Evolutionary conservation across 2,888 invertebrate genomes (phyloP).

Genomic region (Ephialtes manifestator): DNA sequence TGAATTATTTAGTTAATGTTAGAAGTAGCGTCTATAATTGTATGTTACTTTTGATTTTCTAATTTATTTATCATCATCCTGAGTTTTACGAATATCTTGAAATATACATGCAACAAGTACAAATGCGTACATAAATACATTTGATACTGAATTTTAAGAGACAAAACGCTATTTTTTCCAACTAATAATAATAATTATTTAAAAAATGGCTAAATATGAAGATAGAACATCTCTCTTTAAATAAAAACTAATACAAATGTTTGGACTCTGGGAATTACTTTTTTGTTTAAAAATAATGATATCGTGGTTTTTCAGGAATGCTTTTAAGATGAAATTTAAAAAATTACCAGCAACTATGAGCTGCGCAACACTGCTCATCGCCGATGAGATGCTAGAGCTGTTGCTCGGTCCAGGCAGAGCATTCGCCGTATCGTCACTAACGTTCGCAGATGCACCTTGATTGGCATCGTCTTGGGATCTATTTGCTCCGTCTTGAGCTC

Average conservation of each 20-base stretch:
- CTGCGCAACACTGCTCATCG: constrained; percentile 83
- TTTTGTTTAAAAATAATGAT: neutral
- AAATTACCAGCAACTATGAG: constrained; percentile 83
- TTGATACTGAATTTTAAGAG: no score
- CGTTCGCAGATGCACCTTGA: constrained; percentile 75
- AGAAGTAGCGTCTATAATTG: no score
- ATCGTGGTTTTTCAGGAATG: neutral
- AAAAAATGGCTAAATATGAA: no score
- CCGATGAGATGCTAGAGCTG: constrained; percentile 81
- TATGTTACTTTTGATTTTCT: no score
- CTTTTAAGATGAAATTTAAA: neutral
- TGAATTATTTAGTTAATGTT: no score
- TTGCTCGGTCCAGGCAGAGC: constrained; percentile 84
- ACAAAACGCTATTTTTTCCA: no score
- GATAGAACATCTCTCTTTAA: neutral
- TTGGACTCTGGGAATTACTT: neutral
- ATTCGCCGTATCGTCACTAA: constrained; percentile 78
- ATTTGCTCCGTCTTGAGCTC: constrained; percentile 83
- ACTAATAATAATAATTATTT: no score
- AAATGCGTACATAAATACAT: no score
- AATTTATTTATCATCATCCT: no score
- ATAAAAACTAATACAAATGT: neutral
- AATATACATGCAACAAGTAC: no score
- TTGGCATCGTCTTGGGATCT: constrained; percentile 81
- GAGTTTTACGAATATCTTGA: no score